These are phyloP conservation scores for Eufriesea mexicana DNA, from an alignment of 1,140 invertebrate species.

Conservation along the genomic window DNA sequence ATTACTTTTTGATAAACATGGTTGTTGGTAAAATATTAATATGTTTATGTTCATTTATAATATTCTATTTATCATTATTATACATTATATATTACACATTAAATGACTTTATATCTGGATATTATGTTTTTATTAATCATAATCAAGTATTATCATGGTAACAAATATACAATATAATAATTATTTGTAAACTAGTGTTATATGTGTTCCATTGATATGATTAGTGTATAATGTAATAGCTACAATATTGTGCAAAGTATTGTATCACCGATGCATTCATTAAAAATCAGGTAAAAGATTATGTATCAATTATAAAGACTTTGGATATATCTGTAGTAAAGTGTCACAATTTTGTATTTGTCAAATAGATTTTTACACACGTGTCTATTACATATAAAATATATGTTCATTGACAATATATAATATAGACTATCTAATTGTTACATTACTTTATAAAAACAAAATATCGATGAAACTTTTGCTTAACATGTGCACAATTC, in stretches of 20 bases:
- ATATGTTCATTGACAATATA: not conserved
- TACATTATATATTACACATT: not conserved
- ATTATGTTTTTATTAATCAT: not conserved
- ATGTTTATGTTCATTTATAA: not conserved
- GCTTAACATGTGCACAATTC: not conserved
- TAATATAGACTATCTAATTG: not conserved
- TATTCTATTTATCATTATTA: not conserved
- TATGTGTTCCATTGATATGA: too few species aligned
- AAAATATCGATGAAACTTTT: not conserved
- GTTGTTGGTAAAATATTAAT: conserved; percentile 79
- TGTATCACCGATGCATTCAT: not conserved
- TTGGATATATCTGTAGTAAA: not conserved
- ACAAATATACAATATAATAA: not conserved
- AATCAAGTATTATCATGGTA: not conserved
- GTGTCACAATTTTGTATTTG: too few species aligned
- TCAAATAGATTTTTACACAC: not conserved
- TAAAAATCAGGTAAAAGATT: not conserved
- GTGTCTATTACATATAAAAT: not conserved
- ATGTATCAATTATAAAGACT: not conserved
- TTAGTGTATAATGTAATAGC: too few species aligned
- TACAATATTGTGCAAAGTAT: too few species aligned
- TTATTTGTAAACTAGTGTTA: not conserved
- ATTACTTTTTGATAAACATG: conserved; percentile 82
- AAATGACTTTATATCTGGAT: not conserved
- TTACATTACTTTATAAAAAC: not conserved